Evolutionary conservation across 1,140 invertebrate species (phyloP).

Genomic region (Copidosoma floridanum): DNA sequence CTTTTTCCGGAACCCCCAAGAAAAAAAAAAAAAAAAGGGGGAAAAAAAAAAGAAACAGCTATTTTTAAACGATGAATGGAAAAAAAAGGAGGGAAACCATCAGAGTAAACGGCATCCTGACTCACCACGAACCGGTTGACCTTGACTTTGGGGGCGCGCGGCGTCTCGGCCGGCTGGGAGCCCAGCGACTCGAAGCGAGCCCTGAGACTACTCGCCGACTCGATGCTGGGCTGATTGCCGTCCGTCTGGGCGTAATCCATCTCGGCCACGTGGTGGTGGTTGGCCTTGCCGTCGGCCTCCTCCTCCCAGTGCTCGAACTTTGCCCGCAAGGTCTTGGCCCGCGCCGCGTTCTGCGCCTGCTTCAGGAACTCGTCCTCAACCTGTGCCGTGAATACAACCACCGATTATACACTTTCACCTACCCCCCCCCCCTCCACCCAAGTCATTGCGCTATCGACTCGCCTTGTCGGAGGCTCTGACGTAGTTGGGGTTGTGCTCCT

Average conservation of each 20-base stretch:
- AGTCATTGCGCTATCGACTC: too few relatives aligned
- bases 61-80: too few relatives aligned
- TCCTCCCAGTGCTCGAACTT: slow-evolving; percentile 91
- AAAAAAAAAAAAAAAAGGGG: background rate
- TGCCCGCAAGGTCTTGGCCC: slow-evolving; percentile 81
- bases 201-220: slow-evolving; percentile 75
- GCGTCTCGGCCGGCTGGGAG: slow-evolving; percentile 55
- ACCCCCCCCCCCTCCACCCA: too few relatives aligned
- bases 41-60: background rate
- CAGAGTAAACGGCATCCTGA: too few relatives aligned
- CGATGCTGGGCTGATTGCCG: slow-evolving; percentile 66
- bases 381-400: slow-evolving; percentile 25
- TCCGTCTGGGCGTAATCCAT: slow-evolving; percentile 56
- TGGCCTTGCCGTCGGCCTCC: slow-evolving; percentile 61
- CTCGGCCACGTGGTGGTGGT: slow-evolving; percentile 43
- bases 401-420: background rate
- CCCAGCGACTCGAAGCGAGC: slow-evolving; percentile 82
- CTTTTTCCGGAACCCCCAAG: background rate
- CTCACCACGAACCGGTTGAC: slow-evolving; percentile 86
- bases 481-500: slow-evolving; percentile 60
- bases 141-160: slow-evolving; percentile 64
- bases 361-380: slow-evolving; percentile 64
- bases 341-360: slow-evolving; percentile 74
- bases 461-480: slow-evolving; percentile 60
- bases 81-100: too few relatives aligned